Percentiles rank a stretch among this genome's conserved stretches.
These are phyloP conservation scores for Ammospiza nelsoni DNA, from an alignment of 2,113 vertebrate species.

Conservation along the genomic window DNA sequence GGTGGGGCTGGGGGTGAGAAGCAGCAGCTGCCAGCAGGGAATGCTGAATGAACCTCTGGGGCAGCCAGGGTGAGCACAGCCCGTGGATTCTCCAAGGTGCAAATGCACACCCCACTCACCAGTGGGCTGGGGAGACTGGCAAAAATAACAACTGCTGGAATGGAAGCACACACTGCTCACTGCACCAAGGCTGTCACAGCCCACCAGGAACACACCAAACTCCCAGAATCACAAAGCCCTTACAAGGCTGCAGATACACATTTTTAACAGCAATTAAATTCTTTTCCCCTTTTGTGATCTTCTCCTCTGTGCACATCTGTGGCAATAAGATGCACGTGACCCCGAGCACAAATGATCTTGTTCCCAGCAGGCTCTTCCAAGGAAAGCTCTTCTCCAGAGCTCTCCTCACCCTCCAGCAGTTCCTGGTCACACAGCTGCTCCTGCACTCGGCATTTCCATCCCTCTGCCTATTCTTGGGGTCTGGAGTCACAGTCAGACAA, in stretches of 20 bases:
- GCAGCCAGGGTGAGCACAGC: background rate
- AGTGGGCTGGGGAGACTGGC: background rate
- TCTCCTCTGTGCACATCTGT: background rate
- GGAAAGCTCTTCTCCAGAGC: background rate
- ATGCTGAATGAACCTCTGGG: background rate
- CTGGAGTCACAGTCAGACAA: background rate
- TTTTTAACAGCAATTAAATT: background rate
- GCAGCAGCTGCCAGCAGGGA: background rate
- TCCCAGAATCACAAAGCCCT: background rate
- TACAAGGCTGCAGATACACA: background rate
- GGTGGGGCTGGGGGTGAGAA: background rate
- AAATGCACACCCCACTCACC: background rate
- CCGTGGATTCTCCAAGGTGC: background rate
- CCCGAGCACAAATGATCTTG: background rate
- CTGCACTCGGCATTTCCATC: background rate
- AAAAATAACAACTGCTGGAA: background rate
- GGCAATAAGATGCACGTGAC: background rate
- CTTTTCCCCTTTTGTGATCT: background rate
- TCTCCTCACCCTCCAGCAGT: background rate
- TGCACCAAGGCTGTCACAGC: fast-evolving
- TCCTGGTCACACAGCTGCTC: background rate
- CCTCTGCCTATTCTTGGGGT: background rate
- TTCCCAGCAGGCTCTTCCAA: background rate
- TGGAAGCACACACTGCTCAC: background rate
- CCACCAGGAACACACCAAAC: fast-evolving